Percentiles rank a stretch among this genome's conserved stretches.
Evolutionary conservation across 30 jellyfish, hydroid and myxozoan species (phyloP).

Genomic region (Aurelia aurita complex sp. Pacific): DNA sequence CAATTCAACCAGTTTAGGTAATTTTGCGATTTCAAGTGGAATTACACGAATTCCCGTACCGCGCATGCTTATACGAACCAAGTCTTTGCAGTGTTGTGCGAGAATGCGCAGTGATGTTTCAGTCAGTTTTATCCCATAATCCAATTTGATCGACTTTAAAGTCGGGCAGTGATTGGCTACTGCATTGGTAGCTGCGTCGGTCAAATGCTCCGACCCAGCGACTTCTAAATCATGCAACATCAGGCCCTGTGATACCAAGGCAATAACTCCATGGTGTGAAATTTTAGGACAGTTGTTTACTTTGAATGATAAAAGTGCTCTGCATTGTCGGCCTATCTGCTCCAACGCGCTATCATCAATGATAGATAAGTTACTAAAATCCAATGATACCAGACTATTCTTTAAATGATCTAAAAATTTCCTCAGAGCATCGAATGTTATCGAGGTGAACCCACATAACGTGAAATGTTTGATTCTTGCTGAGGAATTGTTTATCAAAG

Average conservation of each 20-base stretch:
- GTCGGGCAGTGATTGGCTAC: constrained; percentile 84
- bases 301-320: constrained; percentile 57
- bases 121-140: constrained; percentile 71
- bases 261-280: constrained; percentile 76
- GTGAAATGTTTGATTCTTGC: constrained; percentile 89
- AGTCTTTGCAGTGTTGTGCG: constrained; percentile 72
- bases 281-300: constrained; percentile 77
- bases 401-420: constrained; percentile 78
- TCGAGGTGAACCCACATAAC: constrained; percentile 81
- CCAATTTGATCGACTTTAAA: constrained; percentile 74
- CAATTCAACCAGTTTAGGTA: constrained; percentile 59
- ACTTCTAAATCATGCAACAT: constrained; percentile 75
- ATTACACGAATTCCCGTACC: constrained; percentile 73
- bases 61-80: constrained; percentile 77
- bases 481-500: constrained; percentile 83
- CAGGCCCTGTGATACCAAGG: constrained; percentile 52
- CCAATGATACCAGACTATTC: constrained; percentile 73
- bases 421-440: constrained; percentile 82
- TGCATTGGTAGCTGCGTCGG: constrained; percentile 76
- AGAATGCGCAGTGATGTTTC: constrained; percentile 69
- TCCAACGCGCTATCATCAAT: constrained; percentile 84
- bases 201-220: constrained; percentile 79
- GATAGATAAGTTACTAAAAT: constrained; percentile 74
- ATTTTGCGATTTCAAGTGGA: constrained; percentile 69
- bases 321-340: constrained; percentile 80